Evolutionary conservation across 2,113 vertebrate genomes (phyloP), one percentile per base, ranked within the genome.

Genomic region (Sula dactylatra): DNA sequence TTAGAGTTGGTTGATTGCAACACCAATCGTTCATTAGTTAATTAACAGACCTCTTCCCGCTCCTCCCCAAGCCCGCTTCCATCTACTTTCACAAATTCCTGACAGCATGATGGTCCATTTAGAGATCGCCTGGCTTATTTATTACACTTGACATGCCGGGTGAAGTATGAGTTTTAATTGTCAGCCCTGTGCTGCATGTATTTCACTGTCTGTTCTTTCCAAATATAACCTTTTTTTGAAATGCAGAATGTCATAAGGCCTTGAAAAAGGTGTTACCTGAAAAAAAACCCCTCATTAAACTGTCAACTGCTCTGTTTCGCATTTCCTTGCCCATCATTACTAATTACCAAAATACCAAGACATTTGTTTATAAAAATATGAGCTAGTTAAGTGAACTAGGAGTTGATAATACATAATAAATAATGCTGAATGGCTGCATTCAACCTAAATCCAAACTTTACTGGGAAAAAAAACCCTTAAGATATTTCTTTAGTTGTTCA

Each of bases 321-420:
- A 85, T 97, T 95, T 96, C 94, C 95, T 96, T 84, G 86, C 78
- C 93, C 77, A 85, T 95, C 80, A 94, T 44, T 93, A 66, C 85
- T 97, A 95, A 97, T 96, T 96, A 96, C 70, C 72, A 79, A 93
- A 96, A 97, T 84, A 95, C 32, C 73, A 86, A 81, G 82, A 61
- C 45, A 52, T 76, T 92, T 86, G 59, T 74, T 93, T 90, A 61
- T 80, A 87, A 94, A 73, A 92, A 93, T 73, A 34, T 29, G 73
- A 85, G 79, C 31, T 94, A 73, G 66, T 69, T 84, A 93, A 81
- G n/a, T 84, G 69, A 89, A 93, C 16, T 61, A 87, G 58, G 65
- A 95, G 76, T 50, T 80, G 47, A 52, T 69, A 94, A 90, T 42
- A 91, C 92, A 70, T 82, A 80, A 89, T 72, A 94, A 91, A 76